Base-by-base conservation (phyloP, 2,113 vertebrate species). In the Ciconia stormi region DNA sequence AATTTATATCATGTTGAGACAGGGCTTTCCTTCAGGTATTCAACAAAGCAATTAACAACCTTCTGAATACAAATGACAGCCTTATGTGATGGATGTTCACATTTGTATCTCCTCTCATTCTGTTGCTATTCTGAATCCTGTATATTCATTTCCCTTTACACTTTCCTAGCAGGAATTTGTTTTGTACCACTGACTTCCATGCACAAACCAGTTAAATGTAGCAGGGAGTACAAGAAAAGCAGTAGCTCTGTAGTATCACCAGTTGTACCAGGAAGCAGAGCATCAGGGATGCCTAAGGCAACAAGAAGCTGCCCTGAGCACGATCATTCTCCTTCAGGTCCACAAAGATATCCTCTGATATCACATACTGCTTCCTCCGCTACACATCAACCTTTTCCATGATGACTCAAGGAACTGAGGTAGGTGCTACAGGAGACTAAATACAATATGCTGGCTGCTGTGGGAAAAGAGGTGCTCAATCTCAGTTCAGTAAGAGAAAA, bases 31-130 rank as follows among this genome's bases (percentile, higher is more conserved):
- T 94, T 94, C 91, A 94, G 78, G 56, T 91, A 52, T 89, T 84
- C 83, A 90, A 76, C 69, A 84, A 78, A 95, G 91, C 84, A 94
- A 85, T 92, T 96, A 94, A 71, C 32, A 91, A 56, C 52, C n/a
- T 12, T 79, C 65, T 40, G 61, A 79, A 80, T 56, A 49, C 30
- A 84, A 82, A 78, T 0, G 52, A 30, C 72, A 94, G 50, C 36
- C 55, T 82, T 32, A 38, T 16, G 49, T 85, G 93, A 95, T 87
- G 65, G 63, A 91, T 94, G 65, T 19, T 91, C 66, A 26, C 36
- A 34, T 72, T 78, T 82, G 61, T 77, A 34, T 86, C 85, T 90
- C 26, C 36, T 69, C 25, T 88, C 38, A 61, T 65, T 90, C 72
- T 93, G 36, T n/a, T 93, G 70, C 52, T 19, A 14, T 86, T 80